These are phyloP conservation scores for Zootermopsis nevadensis DNA, from an alignment of 2,888 invertebrate genomes.

Conservation along the genomic window DNA sequence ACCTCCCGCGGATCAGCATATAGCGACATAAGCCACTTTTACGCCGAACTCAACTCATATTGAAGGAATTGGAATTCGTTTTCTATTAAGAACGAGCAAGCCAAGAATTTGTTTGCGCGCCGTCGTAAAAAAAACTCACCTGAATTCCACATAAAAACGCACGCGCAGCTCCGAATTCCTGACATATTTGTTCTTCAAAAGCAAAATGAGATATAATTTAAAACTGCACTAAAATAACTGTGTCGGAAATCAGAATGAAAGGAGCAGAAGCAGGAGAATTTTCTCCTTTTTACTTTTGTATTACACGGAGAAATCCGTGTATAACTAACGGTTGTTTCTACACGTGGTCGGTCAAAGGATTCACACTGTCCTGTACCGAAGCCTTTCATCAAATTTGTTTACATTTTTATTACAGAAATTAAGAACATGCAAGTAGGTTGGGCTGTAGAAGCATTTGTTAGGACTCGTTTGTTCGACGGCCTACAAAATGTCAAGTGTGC, in stretches of 20 bases:
- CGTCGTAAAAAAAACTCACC: conserved; percentile 15
- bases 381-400: neutral
- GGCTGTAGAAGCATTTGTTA: neutral
- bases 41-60: conserved; percentile 4
- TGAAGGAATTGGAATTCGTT: conserved; percentile 29
- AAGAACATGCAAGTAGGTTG: neutral
- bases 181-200: neutral
- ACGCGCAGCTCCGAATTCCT: neutral
- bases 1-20: neutral
- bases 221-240: conserved; percentile 11
- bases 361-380: neutral
- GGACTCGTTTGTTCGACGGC: neutral
- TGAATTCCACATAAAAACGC: conserved; percentile 30
- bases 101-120: conserved; percentile 40
- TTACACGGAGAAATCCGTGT: neutral
- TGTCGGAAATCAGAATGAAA: neutral
- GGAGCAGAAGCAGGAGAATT: neutral
- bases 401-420: neutral
- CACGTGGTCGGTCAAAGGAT: neutral
- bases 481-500: neutral
- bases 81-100: conserved; percentile 36
- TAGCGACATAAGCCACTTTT: neutral
- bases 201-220: neutral
- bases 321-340: neutral
- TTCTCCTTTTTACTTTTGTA: neutral